Base-by-base conservation (phyloP, 1,140 invertebrate genomes). In the Bombus ignitus region DNA sequence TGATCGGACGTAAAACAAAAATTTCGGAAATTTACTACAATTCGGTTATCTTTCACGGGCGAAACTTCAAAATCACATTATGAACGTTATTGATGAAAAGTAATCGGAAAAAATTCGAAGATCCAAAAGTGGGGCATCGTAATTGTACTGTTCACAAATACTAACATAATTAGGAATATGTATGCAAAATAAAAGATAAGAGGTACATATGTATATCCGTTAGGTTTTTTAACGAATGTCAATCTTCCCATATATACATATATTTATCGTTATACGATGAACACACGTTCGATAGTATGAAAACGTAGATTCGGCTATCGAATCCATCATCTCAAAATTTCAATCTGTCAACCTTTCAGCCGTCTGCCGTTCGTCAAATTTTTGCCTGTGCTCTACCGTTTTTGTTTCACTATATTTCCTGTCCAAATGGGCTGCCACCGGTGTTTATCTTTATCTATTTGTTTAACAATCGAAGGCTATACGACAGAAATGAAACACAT, bases 291-390 rank as follows among this genome's bases (percentile, higher is more conserved):
- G 44, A 47, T 8, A 44, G 18, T 13, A 18, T 25, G 9, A 28
- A 25, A 71, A 39, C 37, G 22, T 71, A n/a, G 47, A 72, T 10
- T 57, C 37, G 9, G 10, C 79, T 37, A 35, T 72, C 66, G 42
- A 57, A 81, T 81, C 44, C 47, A 81, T 71, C 79, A 42, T 35
- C 37, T 35, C 39, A 57, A 74, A 73, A 81, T 73, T 81, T 81
- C 71, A 65, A 65, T 44, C 53, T 59, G 71, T 62, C 68, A 74
- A 81, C 8, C 68, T 28, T 39, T 59, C 68, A 6, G 10, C 37
- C 78, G 13, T n/a, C n/a, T 5, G 57, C 22, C 53, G 53, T 81
- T 42, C 39, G 39, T 73, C 70, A 65, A 81, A 81, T 44, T 81
- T 62, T 65, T 71, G 44, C 37, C n/a, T 28, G 37, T 8, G 47